Base-by-base conservation (phyloP, 1,140 invertebrate genomes). In the Bombus pyrosoma region DNA sequence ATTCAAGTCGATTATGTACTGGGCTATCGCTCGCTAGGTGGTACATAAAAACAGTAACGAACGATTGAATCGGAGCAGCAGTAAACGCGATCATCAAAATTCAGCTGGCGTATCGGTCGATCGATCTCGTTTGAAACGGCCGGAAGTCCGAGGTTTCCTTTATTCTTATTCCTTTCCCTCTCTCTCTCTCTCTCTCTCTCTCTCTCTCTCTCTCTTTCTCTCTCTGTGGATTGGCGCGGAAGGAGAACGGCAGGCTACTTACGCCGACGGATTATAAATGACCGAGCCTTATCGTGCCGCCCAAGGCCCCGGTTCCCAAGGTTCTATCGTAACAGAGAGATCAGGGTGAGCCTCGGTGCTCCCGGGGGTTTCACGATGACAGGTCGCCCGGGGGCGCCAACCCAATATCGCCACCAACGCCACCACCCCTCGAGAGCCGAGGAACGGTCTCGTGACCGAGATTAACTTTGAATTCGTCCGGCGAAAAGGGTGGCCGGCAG, bases 231-330 rank as follows among this genome's bases (percentile, higher is more conserved):
- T 86, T 83, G 88, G 62, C 84, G 75, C 89, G 85, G 71, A 88
- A 86, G 81, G 84, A 88, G 83, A 89, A 68, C 71, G 79, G 53
- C 64, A 47, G 86, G 89, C 90, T 90, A 91, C 90, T 90, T 90
- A 91, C 89, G 89, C 90, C 84, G 81, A 85, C 90, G 91, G 91
- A 92, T 93, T 93, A 93, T 93, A 93, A 93, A 93, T 93, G 91
- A 92, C 91, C 89, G 88, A 93, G 88, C 89, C 89, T 93, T 92
- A 93, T 93, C 92, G 92, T 86, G 78, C 79, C 76, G 83, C 87
- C 89, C 89, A 90, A 91, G 85, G 91, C 86, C 86, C 87, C 88
- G 75, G 85, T 91, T 91, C 83, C 88, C 85, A 81, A 89, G 91
- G 85, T 89, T 87, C 89, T 91, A 91, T 91, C 91, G 90, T 89